Percentiles rank a stretch among this genome's conserved stretches.
Evolutionary conservation across 2,888 invertebrate genomes (phyloP).

Genomic region (Agrochola lychnidis): DNA sequence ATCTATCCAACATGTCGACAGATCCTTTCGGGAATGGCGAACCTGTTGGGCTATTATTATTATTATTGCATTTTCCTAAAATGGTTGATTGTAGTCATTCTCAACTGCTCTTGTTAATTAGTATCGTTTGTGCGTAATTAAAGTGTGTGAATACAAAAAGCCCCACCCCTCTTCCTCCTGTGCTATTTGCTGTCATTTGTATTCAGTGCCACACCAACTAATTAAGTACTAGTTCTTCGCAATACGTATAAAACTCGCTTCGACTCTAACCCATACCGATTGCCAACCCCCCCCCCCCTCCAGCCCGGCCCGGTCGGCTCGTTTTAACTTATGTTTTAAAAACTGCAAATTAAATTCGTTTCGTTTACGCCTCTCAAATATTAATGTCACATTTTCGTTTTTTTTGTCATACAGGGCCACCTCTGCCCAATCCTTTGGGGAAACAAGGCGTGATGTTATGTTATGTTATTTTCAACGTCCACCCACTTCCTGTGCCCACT

Average conservation of each 20-base stretch:
- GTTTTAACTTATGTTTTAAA: slow-evolving; percentile 9
- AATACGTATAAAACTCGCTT: slow-evolving; percentile 9
- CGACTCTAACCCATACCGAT: slow-evolving; percentile 4
- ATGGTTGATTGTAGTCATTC: no score
- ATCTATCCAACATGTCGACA: no score
- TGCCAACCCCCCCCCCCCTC: not conserved
- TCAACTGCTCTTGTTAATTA: no score
- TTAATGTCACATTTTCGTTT: slow-evolving; percentile 9
- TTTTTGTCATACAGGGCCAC: no score
- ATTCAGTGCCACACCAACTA: slow-evolving; percentile 21
- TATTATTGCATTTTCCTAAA: no score
- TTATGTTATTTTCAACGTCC: no score
- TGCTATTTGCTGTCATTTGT: not conserved
- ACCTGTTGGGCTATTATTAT: no score
- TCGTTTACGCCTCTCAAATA: slow-evolving; percentile 16
- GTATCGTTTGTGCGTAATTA: not conserved
- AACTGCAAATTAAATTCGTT: slow-evolving; percentile 10
- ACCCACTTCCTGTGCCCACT: no score
- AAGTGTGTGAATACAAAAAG: not conserved
- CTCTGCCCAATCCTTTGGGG: no score
- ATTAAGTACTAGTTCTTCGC: slow-evolving; percentile 20
- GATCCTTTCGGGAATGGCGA: no score
- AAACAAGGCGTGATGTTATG: no score
- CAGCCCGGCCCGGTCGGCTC: not conserved
- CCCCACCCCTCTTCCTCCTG: not conserved